phyloP scores from a whole-genome alignment of 2,797 vertebrate genomes.

The Cyclura pinguis region DNA sequence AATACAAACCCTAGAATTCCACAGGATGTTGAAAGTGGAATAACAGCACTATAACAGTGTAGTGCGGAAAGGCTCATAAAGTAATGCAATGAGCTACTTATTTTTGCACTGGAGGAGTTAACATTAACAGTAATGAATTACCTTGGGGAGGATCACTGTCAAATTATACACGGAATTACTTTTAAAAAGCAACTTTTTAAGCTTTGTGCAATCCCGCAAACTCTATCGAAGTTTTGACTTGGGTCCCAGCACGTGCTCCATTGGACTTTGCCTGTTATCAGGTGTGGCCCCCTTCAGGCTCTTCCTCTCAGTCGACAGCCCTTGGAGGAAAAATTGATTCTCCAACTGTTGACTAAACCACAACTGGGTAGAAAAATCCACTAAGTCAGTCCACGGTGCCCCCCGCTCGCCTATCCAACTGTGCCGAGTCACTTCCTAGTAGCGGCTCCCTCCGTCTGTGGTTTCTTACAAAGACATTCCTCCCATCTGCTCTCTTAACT shows the following conservation, averaged over 20 bases:
- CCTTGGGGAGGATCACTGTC: background rate
- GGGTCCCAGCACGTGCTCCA: background rate
- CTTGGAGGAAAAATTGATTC: background rate
- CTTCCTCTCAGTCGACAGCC: background rate
- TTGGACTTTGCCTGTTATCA: background rate
- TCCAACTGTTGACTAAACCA: background rate
- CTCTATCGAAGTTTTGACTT: background rate
- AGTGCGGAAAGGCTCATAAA: no score
- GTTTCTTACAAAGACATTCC: background rate
- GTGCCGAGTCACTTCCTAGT: slow-evolving; percentile 1
- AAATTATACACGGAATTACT: background rate
- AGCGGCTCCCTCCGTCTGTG: background rate
- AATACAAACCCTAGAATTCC: no score
- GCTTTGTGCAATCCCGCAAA: background rate
- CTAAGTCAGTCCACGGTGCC: background rate
- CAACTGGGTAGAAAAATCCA: background rate
- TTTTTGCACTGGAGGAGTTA: background rate
- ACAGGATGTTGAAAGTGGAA: no score
- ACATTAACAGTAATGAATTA: background rate
- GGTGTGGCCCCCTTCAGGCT: background rate
- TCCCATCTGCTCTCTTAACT: background rate
- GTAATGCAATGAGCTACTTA: background rate
- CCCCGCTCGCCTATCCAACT: background rate
- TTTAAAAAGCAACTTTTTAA: background rate
- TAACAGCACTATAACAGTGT: no score